A percentile compares a stretch with the other conserved stretches of the same genome.
Conservation (phyloP, 2,888 invertebrate genomes). For the Xestia c-nigrum region DNA sequence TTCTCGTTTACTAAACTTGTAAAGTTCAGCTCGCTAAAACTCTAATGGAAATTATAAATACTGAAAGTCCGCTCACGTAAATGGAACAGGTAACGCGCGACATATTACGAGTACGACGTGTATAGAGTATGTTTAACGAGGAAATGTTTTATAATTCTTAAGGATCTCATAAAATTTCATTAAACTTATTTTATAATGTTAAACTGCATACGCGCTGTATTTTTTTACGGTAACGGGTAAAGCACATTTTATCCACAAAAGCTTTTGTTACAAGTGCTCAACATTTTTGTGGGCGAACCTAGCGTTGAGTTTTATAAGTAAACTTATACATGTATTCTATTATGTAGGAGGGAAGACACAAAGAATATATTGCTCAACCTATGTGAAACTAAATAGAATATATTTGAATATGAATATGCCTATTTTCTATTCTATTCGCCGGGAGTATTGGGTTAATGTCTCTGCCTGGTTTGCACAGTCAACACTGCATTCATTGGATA, state of each 20-base stretch:
- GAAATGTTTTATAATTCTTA: slow-evolving; percentile 15
- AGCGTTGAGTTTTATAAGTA: slow-evolving; percentile 41
- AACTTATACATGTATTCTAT: slow-evolving; percentile 49
- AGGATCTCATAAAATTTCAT: background rate
- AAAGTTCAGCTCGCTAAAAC: slow-evolving; percentile 76
- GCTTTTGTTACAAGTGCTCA: slow-evolving; percentile 35
- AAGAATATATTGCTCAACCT: slow-evolving; percentile 64
- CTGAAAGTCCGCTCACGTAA: slow-evolving; percentile 69
- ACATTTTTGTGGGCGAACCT: slow-evolving; percentile 47
- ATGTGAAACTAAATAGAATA: slow-evolving; percentile 66
- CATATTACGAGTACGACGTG: background rate
- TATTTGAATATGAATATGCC: slow-evolving; percentile 69
- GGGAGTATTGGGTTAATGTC: slow-evolving; percentile 62
- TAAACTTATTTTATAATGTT: background rate
- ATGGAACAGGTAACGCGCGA: slow-evolving; percentile 59
- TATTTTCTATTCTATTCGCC: slow-evolving; percentile 60
- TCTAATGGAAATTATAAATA: slow-evolving; percentile 79
- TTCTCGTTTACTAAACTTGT: slow-evolving; percentile 80
- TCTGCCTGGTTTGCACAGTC: slow-evolving; percentile 52
- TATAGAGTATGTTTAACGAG: slow-evolving; percentile 13
- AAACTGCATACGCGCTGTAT: background rate
- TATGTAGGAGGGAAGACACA: slow-evolving; percentile 57
- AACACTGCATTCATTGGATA: slow-evolving; percentile 50
- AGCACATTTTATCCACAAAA: slow-evolving; percentile 29
- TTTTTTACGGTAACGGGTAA: slow-evolving; percentile 9